A percentile compares a stretch with the other conserved stretches of the same genome.
Evolutionary conservation across 2,797 vertebrate species (phyloP).

Genomic region (Lindbergichthys nudifrons): DNA sequence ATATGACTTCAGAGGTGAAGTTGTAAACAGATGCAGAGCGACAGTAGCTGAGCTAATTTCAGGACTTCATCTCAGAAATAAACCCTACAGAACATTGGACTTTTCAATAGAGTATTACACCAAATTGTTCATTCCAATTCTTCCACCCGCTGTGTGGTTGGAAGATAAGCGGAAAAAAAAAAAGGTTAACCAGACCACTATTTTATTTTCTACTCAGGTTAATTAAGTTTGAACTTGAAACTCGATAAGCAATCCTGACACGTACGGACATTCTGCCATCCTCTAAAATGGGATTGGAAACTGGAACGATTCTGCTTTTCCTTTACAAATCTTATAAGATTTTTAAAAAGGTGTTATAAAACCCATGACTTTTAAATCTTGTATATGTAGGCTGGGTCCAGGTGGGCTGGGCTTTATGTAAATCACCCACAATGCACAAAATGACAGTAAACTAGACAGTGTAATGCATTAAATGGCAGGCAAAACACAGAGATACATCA

Average conservation of each 20-base stretch:
- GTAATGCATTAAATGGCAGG: slow-evolving; percentile 6
- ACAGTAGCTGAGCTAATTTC: slow-evolving; percentile 40
- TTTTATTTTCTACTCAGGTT: slow-evolving; percentile 3
- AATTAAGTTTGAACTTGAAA: neutral
- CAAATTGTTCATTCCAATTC: neutral
- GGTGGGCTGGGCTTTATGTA: slow-evolving; percentile 40
- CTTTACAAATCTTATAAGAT: slow-evolving; percentile 52
- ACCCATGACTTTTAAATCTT: slow-evolving; percentile 36
- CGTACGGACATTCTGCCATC: slow-evolving; percentile 13
- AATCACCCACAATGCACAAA: slow-evolving; percentile 37
- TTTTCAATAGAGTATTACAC: slow-evolving; percentile 3
- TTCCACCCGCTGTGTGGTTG: neutral
- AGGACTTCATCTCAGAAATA: slow-evolving; percentile 12
- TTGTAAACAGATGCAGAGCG: slow-evolving; percentile 74
- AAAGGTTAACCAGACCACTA: neutral
- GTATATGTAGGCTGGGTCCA: slow-evolving; percentile 16
- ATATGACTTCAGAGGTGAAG: slow-evolving; percentile 67
- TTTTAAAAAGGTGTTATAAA: slow-evolving; percentile 55
- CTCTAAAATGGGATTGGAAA: slow-evolving; percentile 41
- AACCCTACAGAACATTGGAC: slow-evolving; percentile 19
- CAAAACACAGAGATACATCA: slow-evolving; percentile 58
- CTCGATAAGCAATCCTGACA: slow-evolving; percentile 11
- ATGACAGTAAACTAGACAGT: slow-evolving; percentile 33
- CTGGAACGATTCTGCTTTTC: slow-evolving; percentile 28
- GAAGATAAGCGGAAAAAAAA: slow-evolving; percentile 15